A percentile compares a stretch with the other conserved stretches of the same genome.
These are phyloP conservation scores for Florisuga fusca DNA, from an alignment of 2,797 vertebrate genomes.

Conservation along the genomic window DNA sequence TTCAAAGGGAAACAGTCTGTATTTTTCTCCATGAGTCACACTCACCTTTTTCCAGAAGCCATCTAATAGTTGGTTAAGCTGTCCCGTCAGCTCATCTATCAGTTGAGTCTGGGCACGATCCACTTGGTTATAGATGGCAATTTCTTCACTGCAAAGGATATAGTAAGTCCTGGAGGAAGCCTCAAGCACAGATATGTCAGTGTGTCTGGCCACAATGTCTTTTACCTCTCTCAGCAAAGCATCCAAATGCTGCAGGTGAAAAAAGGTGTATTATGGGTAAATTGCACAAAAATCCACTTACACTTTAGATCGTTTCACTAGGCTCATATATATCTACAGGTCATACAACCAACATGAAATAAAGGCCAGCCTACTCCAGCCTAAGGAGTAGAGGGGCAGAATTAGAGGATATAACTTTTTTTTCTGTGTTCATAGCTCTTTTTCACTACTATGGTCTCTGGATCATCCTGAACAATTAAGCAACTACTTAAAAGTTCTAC, in stretches of 20 bases:
- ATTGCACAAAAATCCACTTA: neutral
- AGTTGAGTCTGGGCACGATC: slow-evolving; percentile 78
- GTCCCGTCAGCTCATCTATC: slow-evolving; percentile 81
- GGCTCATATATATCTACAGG: neutral
- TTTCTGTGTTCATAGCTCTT: neutral
- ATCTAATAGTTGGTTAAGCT: slow-evolving; percentile 78
- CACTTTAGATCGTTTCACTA: neutral
- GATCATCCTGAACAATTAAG: neutral
- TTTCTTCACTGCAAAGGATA: slow-evolving; percentile 80
- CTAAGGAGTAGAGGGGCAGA: neutral
- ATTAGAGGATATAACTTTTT: neutral
- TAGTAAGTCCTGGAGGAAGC: slow-evolving; percentile 84
- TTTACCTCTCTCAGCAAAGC: slow-evolving; percentile 82
- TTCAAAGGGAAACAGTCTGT: neutral
- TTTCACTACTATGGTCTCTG: neutral
- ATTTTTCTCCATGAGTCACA: neutral
- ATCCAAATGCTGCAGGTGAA: slow-evolving; percentile 79
- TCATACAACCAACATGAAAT: neutral
- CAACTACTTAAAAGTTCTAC: neutral
- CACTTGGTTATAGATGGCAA: slow-evolving; percentile 70
- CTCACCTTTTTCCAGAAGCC: slow-evolving; percentile 68
- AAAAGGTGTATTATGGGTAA: neutral
- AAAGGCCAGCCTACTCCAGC: neutral
- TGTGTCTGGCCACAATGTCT: slow-evolving; percentile 79
- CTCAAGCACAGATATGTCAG: slow-evolving; percentile 82